Conservation (phyloP, 2,888 invertebrate genomes). For the Conistra vaccinii region DNA sequence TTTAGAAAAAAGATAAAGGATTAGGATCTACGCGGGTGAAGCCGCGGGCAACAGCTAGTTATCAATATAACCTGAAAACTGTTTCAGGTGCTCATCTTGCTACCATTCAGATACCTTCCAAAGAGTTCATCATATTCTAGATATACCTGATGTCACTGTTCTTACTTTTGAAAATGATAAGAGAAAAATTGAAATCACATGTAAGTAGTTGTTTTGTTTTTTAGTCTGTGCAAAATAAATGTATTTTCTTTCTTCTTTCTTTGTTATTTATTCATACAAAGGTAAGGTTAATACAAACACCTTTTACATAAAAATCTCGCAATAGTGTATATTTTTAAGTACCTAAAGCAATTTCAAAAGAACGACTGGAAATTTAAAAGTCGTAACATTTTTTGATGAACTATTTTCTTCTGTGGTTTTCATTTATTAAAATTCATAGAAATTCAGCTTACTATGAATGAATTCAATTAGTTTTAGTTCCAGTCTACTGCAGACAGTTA, state of each 20-base stretch:
- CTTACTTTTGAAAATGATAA: constrained; percentile 73
- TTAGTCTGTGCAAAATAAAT: no score
- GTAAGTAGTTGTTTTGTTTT: constrained; percentile 82
- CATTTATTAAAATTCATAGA: not conserved
- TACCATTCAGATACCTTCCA: constrained; percentile 91
- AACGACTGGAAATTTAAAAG: not conserved
- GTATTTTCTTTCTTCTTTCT: no score
- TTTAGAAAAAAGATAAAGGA: no score
- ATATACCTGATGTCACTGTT: constrained; percentile 88
- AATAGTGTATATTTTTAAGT: not conserved
- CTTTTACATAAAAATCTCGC: no score
- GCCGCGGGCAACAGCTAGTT: not conserved
- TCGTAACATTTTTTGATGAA: not conserved
- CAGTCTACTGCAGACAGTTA: constrained; percentile 4
- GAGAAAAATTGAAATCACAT: constrained; percentile 84
- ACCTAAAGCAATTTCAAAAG: not conserved
- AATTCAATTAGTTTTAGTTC: constrained; percentile 17
- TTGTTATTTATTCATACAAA: no score
- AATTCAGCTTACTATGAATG: not conserved
- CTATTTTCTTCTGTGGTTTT: not conserved
- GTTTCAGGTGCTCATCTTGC: constrained; percentile 90
- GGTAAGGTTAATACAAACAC: no score
- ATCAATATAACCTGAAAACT: constrained; percentile 29
- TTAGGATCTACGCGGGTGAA: no score
- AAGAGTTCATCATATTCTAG: constrained; percentile 90